These are phyloP conservation scores for Anguilla japonica DNA, from an alignment of 2,113 vertebrate genomes.

Conservation along the genomic window DNA sequence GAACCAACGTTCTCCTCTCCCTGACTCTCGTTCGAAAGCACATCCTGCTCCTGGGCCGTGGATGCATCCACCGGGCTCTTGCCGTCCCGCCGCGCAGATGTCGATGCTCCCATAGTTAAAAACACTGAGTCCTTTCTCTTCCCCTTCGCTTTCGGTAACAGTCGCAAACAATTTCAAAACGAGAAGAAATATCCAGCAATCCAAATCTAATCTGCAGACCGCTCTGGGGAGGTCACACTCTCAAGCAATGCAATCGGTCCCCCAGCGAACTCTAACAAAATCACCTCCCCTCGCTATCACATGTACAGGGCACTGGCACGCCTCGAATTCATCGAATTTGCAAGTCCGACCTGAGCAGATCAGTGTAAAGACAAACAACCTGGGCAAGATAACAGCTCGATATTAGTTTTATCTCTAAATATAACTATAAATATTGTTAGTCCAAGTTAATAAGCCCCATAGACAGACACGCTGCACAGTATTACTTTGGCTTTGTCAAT, in stretches of 20 bases:
- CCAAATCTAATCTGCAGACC: conserved; percentile 1
- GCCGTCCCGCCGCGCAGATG: conserved; percentile 71
- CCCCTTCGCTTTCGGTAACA: conserved; percentile 28
- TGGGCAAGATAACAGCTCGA: neutral
- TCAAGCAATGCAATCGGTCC: conserved; percentile 60
- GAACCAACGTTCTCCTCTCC: conserved; percentile 26
- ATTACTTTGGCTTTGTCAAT: neutral
- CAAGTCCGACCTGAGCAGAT: conserved; percentile 29
- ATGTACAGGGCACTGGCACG: conserved; percentile 76
- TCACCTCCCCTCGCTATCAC: conserved; percentile 77
- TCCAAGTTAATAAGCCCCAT: no score
- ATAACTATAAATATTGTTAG: no score
- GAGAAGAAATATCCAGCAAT: neutral
- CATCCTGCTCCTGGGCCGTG: conserved; percentile 55
- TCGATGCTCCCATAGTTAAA: conserved; percentile 73
- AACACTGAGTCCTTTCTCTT: conserved; percentile 34
- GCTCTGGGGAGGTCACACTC: conserved; percentile 45
- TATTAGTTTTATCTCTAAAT: neutral
- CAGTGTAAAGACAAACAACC: neutral
- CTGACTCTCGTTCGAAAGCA: conserved; percentile 39
- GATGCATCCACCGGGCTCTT: conserved; percentile 45
- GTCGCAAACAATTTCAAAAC: conserved; percentile 17
- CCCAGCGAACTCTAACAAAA: conserved; percentile 59
- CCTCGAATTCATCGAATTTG: conserved; percentile 71
- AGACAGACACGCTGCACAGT: no score